phyloP scores from a whole-genome alignment of 2,888 invertebrate genomes.

The Trichogramma dendrolimi region DNA sequence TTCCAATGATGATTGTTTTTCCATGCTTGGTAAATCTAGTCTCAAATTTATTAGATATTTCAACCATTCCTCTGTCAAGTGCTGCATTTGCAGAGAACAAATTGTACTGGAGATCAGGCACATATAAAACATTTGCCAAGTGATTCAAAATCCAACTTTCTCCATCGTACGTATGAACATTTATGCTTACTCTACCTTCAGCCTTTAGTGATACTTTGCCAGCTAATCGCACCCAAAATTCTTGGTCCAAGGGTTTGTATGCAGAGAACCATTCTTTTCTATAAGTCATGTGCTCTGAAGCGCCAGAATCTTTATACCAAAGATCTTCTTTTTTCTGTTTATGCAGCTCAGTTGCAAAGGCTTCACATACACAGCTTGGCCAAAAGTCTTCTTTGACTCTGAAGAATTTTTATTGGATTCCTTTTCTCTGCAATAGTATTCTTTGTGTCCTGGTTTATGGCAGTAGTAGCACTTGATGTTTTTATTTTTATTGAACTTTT shows the following conservation, averaged over 20 bases:
- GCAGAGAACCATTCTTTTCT: background rate
- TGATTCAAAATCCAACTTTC: slow-evolving; percentile 15
- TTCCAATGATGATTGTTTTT: background rate
- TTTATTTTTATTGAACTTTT: too few species aligned
- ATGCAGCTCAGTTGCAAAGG: background rate
- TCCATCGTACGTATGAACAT: slow-evolving; percentile 20
- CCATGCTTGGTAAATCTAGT: background rate
- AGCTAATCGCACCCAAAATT: background rate
- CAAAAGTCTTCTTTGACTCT: too few species aligned
- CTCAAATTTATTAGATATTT: slow-evolving; percentile 9
- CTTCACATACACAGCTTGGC: background rate
- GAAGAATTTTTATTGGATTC: too few species aligned
- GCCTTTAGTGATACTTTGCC: background rate
- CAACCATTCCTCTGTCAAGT: slow-evolving; percentile 23
- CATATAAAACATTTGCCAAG: slow-evolving; percentile 17
- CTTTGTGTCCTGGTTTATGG: too few species aligned
- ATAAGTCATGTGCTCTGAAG: background rate
- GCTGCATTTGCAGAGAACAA: slow-evolving; percentile 25
- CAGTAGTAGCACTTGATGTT: too few species aligned
- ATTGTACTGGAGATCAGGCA: slow-evolving; percentile 22
- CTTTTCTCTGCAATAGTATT: too few species aligned
- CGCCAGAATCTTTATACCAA: background rate
- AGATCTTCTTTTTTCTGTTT: background rate
- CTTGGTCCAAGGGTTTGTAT: background rate
- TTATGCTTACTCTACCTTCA: slow-evolving; percentile 6